Conservation (phyloP, 2,113 vertebrate genomes). For the Prietella phreatophila region DNA sequence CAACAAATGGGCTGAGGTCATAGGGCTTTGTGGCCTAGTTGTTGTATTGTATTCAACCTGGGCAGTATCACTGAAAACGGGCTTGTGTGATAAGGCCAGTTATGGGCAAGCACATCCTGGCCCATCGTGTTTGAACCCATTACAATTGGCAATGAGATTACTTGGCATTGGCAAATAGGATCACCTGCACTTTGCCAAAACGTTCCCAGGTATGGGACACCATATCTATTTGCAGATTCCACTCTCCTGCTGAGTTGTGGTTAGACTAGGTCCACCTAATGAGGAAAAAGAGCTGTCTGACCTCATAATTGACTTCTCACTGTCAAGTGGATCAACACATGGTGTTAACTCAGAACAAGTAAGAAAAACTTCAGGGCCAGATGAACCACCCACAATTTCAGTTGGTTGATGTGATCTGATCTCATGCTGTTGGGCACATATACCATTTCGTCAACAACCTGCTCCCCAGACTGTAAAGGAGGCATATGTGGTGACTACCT, state of each 20-base stretch:
- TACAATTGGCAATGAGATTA: not conserved
- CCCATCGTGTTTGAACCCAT: not conserved
- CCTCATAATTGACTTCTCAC: not conserved
- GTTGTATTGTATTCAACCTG: not conserved
- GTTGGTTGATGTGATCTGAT: not conserved
- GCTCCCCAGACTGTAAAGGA: not conserved
- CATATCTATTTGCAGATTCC: not conserved
- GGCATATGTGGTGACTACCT: not conserved
- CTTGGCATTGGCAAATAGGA: not conserved
- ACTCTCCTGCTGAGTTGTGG: not conserved
- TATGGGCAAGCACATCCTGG: not conserved
- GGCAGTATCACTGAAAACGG: not conserved
- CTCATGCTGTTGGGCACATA: not conserved
- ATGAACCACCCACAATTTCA: not conserved
- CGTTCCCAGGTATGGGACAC: not conserved
- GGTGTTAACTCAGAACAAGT: not conserved
- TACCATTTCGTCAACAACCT: not conserved
- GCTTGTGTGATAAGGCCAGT: not conserved
- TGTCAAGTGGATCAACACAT: not conserved
- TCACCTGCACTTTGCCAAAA: not conserved
- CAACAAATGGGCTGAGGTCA: not conserved
- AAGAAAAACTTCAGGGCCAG: not conserved
- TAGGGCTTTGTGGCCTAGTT: not conserved
- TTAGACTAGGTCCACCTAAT: not conserved
- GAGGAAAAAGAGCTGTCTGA: not conserved